Base-by-base conservation (phyloP, 2,888 invertebrate species). In the Ennomos quercinarius region DNA sequence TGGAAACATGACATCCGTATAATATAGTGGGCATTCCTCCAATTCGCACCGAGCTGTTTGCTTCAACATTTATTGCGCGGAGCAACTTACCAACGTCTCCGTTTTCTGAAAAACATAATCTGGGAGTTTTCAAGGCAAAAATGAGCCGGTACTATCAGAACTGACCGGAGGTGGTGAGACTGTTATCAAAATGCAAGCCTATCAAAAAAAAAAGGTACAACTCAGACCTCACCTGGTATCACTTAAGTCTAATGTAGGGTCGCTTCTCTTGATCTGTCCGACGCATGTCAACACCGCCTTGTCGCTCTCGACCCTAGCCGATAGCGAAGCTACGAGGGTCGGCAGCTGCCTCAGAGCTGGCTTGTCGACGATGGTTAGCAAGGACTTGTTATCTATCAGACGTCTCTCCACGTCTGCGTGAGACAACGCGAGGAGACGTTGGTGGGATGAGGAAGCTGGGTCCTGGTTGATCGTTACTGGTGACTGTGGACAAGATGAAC, bases 301-400 rank as follows among this genome's bases (percentile, higher is more conserved):
- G 90, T 98, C 98, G 78, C 96, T 96, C 82, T 98, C 97, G 45
- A 98, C 97, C 64, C 98, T 93, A 27, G 95, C 94, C 46, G 96
- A 95, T 41, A 98, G 91, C 67, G 95, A 93, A 42, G 95, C 93
- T 41, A 95, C 94, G 61, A 98, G 91, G 1, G 94, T 93, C 13
- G 93, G 90, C 53, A 98, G 93, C 83, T 97, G 96, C 74, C 97
- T 95, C 71, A 98, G 83, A 3, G 95, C 95, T 36, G 96, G 96
- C 80, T 97, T 97, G 78, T 97, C 97, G 70, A 98, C 92, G 60
- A 97, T 95, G 45, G 98, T 98, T 63, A 98, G 92, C 39, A 98
- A 90, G 0, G 97, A 96, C 87, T 98, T 98, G 89, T 98, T 98
- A 89, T 98, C 98, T 75, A 98, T 98, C 54, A 98, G 93, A 1